Percentiles rank a stretch among this genome's conserved stretches.
Evolutionary conservation across 2,113 vertebrate species (phyloP).

Genomic region (Pelvicachromis taeniatus): DNA sequence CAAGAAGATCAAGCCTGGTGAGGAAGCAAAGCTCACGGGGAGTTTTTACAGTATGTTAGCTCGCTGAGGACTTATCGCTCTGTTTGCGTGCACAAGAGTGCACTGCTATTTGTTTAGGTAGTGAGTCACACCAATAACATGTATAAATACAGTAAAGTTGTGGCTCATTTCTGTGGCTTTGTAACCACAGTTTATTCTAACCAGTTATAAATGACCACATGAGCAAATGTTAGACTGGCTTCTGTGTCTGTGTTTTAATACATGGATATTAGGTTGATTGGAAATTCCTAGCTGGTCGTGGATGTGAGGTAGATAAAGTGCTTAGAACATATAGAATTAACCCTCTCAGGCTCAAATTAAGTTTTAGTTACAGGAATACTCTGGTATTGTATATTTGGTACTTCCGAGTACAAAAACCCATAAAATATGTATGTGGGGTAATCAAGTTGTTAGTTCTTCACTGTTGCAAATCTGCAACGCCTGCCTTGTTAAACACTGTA

Average conservation of each 20-base stretch:
- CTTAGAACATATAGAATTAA: not conserved
- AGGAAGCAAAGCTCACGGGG: not conserved
- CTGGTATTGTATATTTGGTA: no score
- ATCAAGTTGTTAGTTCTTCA: no score
- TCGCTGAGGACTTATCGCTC: not conserved
- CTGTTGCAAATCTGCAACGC: no score
- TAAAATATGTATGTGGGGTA: no score
- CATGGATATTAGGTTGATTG: not conserved
- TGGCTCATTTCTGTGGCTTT: not conserved
- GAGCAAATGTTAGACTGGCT: not conserved
- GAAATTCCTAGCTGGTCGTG: not conserved
- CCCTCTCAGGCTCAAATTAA: no score
- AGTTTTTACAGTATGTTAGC: not conserved
- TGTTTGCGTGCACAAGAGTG: not conserved
- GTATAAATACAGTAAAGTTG: not conserved
- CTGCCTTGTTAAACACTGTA: not conserved
- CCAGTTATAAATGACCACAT: not conserved
- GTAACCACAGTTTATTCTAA: no score
- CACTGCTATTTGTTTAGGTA: not conserved
- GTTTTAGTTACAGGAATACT: no score
- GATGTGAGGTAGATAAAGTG: accelerated
- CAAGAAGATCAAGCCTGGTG: slow-evolving; percentile 97
- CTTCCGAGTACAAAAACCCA: no score
- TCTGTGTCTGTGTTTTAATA: not conserved
- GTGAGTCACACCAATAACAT: not conserved